These are phyloP conservation scores for Embiotoca jacksoni DNA, from an alignment of 2,113 vertebrate genomes.

Conservation along the genomic window DNA sequence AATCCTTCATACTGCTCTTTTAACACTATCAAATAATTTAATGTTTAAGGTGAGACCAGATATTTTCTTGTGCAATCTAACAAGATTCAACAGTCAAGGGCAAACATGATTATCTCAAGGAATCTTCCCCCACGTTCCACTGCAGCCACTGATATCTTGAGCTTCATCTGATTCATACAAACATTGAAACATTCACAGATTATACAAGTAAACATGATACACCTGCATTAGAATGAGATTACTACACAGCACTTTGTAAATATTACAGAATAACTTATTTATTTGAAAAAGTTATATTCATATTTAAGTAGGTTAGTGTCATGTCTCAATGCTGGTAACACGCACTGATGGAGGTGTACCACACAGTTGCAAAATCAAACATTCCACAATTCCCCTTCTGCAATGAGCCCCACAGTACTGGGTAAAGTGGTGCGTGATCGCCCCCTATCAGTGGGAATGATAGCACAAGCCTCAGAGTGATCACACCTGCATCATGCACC, in stretches of 20 bases:
- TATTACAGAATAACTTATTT: neutral
- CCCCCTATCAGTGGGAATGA: slow-evolving; percentile 68
- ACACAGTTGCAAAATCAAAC: slow-evolving; percentile 44
- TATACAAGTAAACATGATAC: slow-evolving; percentile 51
- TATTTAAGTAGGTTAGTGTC: neutral
- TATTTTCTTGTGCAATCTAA: slow-evolving; percentile 30
- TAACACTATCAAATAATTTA: neutral
- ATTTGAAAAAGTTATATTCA: neutral
- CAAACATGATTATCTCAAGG: slow-evolving; percentile 52
- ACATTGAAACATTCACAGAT: slow-evolving; percentile 53
- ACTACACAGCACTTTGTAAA: slow-evolving; percentile 9
- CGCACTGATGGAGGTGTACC: slow-evolving; percentile 68
- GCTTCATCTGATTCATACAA: slow-evolving; percentile 30
- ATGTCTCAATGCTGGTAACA: neutral
- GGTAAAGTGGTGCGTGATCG: slow-evolving; percentile 72
- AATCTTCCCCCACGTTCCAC: slow-evolving; percentile 28
- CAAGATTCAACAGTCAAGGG: slow-evolving; percentile 50
- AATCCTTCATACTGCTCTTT: too few relatives aligned
- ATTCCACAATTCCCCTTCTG: slow-evolving; percentile 31
- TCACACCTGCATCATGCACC: slow-evolving; percentile 72
- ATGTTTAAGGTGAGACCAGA: slow-evolving; percentile 67
- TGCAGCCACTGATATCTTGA: slow-evolving; percentile 18
- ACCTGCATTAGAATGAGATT: slow-evolving; percentile 59
- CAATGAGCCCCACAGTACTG: slow-evolving; percentile 75
- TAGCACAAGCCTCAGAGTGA: slow-evolving; percentile 58